These are phyloP conservation scores for Cottoperca gobio DNA, from an alignment of 2,797 vertebrate species.

Conservation along the genomic window DNA sequence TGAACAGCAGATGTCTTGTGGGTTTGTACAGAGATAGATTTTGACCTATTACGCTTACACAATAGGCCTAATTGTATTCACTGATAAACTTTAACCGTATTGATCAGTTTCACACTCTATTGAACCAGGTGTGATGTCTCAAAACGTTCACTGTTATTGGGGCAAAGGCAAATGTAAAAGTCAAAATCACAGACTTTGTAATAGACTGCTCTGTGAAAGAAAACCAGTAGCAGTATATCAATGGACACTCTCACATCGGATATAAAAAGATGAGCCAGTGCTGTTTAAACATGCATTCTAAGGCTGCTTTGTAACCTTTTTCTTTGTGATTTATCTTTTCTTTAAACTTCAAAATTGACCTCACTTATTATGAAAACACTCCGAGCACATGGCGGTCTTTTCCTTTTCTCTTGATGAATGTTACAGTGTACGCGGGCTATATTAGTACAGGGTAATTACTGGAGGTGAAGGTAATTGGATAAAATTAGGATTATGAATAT, in stretches of 20 bases:
- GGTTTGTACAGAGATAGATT: background rate
- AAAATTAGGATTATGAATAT: constrained; percentile 14
- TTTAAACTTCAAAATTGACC: background rate
- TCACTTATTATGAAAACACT: constrained; percentile 11
- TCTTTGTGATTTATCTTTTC: background rate
- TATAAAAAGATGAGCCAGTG: background rate
- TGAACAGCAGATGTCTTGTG: background rate
- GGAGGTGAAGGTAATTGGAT: background rate
- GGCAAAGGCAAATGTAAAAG: background rate
- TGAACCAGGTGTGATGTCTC: background rate
- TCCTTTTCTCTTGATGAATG: constrained; percentile 4
- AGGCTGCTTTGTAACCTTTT: background rate
- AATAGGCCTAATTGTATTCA: background rate
- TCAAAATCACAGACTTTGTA: background rate
- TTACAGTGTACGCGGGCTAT: background rate
- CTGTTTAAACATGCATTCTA: background rate
- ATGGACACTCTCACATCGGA: background rate
- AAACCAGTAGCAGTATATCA: background rate
- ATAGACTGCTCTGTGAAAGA: background rate
- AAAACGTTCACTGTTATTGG: background rate
- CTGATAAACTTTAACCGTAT: constrained; percentile 4
- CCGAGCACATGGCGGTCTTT: background rate
- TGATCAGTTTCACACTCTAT: constrained; percentile 1
- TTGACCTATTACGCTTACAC: background rate
- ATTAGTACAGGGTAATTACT: background rate